A percentile compares a stretch with the other conserved stretches of the same genome.
These are phyloP conservation scores for Drosophila bocki DNA, from an alignment of 1,140 invertebrate genomes.

Conservation along the genomic window DNA sequence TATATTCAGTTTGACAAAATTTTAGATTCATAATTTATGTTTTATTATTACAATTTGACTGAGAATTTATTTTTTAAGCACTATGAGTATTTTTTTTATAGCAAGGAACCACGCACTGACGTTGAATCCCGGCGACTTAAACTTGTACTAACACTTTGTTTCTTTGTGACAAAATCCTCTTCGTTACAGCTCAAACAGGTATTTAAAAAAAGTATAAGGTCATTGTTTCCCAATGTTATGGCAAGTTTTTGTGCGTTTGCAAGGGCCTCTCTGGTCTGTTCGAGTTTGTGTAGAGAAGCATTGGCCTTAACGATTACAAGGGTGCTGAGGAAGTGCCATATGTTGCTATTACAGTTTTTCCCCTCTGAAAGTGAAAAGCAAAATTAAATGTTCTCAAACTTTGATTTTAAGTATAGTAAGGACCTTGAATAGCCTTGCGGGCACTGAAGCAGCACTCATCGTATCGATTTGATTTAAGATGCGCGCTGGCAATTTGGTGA, in stretches of 20 bases:
- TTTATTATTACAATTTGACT: conserved; percentile 4
- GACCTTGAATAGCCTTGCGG: conserved; percentile 63
- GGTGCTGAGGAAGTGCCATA: conserved; percentile 66
- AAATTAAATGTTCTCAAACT: not conserved
- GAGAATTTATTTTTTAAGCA: conserved; percentile 9
- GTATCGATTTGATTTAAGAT: conserved; percentile 60
- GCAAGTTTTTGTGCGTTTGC: conserved; percentile 44
- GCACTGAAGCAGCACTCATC: conserved; percentile 70
- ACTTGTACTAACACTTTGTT: conserved; percentile 23
- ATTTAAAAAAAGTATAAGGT: conserved; percentile 48
- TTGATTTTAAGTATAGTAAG: not conserved
- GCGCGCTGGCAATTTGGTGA: conserved; percentile 66
- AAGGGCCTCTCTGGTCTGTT: conserved; percentile 55
- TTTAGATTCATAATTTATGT: not conserved
- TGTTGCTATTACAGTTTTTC: conserved; percentile 61
- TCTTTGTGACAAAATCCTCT: conserved; percentile 37
- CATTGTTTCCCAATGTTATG: conserved; percentile 6
- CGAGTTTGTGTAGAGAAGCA: conserved; percentile 67
- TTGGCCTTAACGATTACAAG: conserved; percentile 67
- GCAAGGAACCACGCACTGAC: conserved; percentile 14
- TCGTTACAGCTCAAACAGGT: conserved; percentile 57
- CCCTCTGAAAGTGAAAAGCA: conserved; percentile 42
- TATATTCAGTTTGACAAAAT: not conserved
- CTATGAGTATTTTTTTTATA: not conserved
- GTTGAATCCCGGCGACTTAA: conserved; percentile 27